A percentile compares a stretch with the other conserved stretches of the same genome.
Evolutionary conservation across 2,797 vertebrate species (phyloP).

Genomic region (Odontamblyopus lacepedii): DNA sequence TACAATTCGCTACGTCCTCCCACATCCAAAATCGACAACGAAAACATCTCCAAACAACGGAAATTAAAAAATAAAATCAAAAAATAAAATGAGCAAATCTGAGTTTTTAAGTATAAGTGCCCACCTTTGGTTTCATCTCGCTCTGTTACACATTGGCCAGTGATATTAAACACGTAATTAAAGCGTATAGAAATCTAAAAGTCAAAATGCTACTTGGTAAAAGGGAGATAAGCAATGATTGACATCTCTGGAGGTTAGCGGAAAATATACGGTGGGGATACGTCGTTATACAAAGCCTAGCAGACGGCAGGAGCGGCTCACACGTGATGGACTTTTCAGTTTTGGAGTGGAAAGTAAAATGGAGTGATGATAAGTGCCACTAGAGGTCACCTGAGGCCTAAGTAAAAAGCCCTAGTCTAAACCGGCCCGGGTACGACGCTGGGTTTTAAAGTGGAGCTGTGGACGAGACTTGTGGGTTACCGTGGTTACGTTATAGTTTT

Average conservation of each 20-base stretch:
- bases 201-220: constrained; percentile 54
- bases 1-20: constrained; percentile 84
- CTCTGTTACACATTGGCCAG: constrained; percentile 56
- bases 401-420: constrained; percentile 51
- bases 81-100: constrained; percentile 57
- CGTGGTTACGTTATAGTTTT: too few species aligned
- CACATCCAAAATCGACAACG: constrained; percentile 62
- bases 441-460: background rate
- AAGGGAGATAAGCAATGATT: constrained; percentile 49
- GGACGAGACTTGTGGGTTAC: background rate
- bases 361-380: constrained; percentile 56
- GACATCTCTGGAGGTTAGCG: constrained; percentile 72
- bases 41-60: constrained; percentile 6
- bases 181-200: constrained; percentile 63
- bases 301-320: constrained; percentile 57
- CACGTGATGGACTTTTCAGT: constrained; percentile 41
- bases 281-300: constrained; percentile 71
- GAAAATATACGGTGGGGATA: constrained; percentile 73
- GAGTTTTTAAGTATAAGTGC: constrained; percentile 63
- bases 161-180: constrained; percentile 45
- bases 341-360: constrained; percentile 33
- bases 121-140: constrained; percentile 82
- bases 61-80: constrained; percentile 45
- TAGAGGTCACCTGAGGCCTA: constrained; percentile 73
- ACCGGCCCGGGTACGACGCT: background rate